Evolutionary conservation across 2,888 invertebrate species (phyloP), one percentile per base, ranked within the genome.

Genomic region (Zhuqinia jingwanae): DNA sequence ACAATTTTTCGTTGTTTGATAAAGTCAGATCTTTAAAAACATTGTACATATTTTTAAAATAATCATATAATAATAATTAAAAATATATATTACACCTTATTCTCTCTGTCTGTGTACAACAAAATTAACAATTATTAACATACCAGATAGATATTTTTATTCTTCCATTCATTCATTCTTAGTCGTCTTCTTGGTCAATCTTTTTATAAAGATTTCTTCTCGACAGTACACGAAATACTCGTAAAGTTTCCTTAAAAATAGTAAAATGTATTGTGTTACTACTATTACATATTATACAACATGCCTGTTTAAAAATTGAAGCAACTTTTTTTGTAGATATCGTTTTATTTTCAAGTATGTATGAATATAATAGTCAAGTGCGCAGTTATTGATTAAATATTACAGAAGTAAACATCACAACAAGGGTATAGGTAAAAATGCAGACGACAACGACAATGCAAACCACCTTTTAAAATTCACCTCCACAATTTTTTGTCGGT

Each of bases 1-100:
- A 56, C 15, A 6, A 45, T 53, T 73, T 17, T 50, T 27, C 27
- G 27, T 53, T 36, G 17, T 65, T 30, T n/a, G 53, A 78, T 22
- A 36, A 63, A 45, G 77, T 78, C 77, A 78, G 77, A 78, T 78
- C 77, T 78, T 78, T n/a, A n/a, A n/a, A n/a, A n/a, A n/a, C n/a
- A n/a, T n/a, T n/a, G n/a, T n/a, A n/a, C n/a, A n/a, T n/a, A n/a
- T n/a, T n/a, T 68, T 56, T 56, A 75, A 75, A 75, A 56, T n/a
- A n/a, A n/a, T n/a, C n/a, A 75, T 75, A 75, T 30, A 56, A 15
- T 10, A 53, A 53, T 53, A 75, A 53, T 30, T 75, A 78, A 78
- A 78, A n/a, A n/a, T n/a, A n/a, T 78, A 63, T 78, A 60, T 63
- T 78, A 63, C 77, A 78, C 77, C 77, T 63, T 60, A 36, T 56